Base-by-base conservation (phyloP, 2,113 vertebrate genomes). In the Notarius lentiginosus region DNA sequence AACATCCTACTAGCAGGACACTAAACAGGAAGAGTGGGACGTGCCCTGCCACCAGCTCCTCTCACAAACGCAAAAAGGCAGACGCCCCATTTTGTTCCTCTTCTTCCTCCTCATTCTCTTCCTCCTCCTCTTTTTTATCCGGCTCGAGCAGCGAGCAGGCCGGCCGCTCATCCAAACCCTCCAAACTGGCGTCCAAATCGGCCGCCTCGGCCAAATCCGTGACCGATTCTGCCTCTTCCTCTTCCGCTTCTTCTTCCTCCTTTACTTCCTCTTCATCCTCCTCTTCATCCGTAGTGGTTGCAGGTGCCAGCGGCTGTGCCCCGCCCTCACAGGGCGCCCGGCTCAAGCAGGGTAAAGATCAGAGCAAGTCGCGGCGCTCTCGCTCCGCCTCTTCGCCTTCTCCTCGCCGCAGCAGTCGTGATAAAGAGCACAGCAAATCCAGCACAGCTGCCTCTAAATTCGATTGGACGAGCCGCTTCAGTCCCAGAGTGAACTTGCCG, bases 151-250 rank as follows among this genome's bases (percentile, higher is more conserved):
- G 95, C 85, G 97, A 99, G 70, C 83, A 75, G 96, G 96, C 97
- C 94, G 97, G 96, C 73, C 88, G 89, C 95, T 95, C 98, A 96
- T 97, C 95, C 96, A 99, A 99, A 99, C 96, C 97, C 94, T 96
- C 96, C 98, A 99, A 99, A 96, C 98, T 99, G 98, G 98, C 98
- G 98, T 99, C 98, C 96, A 99, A 99, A 98, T 98, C 98, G 53
- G 97, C 97, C 95, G 93, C 97, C 96, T 99, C 98, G 97, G 98
- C 97, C 97, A 99, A 98, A 99, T 98, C 96, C 95, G 97, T 98
- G 95, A 98, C 98, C 24, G 98, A 99, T 95, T 98, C 98, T 87
- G 96, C 96, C 89, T 96, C 96, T 92, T 96, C 96, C 89, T 96
- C 96, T 90, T 96, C 96, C 41, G 95, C 96, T 88, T 97, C 96